phyloP scores from a whole-genome alignment of 2,113 vertebrate genomes.

The Menidia beryllina region DNA sequence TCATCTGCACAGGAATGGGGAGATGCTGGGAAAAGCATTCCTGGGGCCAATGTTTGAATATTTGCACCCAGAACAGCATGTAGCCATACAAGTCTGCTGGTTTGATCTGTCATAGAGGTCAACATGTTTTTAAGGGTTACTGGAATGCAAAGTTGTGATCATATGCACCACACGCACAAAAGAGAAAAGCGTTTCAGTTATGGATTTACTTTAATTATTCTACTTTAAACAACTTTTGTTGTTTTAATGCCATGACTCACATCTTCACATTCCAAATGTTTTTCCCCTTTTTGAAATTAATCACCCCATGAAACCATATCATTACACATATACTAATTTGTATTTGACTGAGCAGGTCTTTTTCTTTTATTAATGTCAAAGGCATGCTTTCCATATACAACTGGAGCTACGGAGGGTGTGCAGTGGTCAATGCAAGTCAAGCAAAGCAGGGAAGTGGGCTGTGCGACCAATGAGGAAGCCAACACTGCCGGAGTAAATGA shows the following conservation, averaged over 20 bases:
- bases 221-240: conserved; percentile 17
- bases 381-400: conserved; percentile 37
- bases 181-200: background rate
- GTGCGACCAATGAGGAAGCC: conserved; percentile 48
- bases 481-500: conserved; percentile 50
- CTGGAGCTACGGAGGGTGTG: conserved; percentile 33
- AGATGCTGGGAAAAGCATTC: conserved; percentile 53
- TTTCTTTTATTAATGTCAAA: conserved; percentile 33
- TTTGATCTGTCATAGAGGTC: conserved; percentile 57
- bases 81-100: conserved; percentile 31
- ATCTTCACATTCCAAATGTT: conserved; percentile 32
- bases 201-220: background rate
- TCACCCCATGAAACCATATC: conserved; percentile 28
- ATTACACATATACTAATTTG: conserved; percentile 39
- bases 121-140: conserved; percentile 38
- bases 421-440: conserved; percentile 42
- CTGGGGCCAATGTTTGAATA: conserved; percentile 59
- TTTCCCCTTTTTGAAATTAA: conserved; percentile 31
- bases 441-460: conserved; percentile 42
- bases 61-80: conserved; percentile 37
- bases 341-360: conserved; percentile 36
- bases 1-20: conserved; percentile 58
- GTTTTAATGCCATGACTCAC: conserved; percentile 23
- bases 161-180: background rate
- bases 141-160: conserved; percentile 37